Conservation (phyloP, 2,888 invertebrate genomes). For the Chesias legatella region DNA sequence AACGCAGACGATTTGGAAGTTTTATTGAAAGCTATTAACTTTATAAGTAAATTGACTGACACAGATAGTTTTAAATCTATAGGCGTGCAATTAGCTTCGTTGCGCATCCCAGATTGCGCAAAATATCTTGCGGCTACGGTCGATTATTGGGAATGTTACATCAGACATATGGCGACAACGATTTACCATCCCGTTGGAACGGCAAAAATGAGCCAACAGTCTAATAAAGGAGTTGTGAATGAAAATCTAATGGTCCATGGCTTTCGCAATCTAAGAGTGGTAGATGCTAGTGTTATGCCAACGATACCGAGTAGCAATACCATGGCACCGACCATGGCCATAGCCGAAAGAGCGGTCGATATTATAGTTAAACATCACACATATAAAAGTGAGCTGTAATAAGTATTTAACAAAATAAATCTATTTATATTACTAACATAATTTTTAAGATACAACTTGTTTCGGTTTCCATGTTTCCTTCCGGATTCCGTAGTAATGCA, state of each 20-base stretch:
- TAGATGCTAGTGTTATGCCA: conserved; percentile 78
- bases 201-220: conserved; percentile 82
- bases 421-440: too few species aligned
- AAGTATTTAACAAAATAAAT: too few species aligned
- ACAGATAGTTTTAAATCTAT: conserved; percentile 15
- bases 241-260: conserved; percentile 74
- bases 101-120: conserved; percentile 15
- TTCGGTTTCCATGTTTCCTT: too few species aligned
- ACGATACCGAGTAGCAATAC: conserved; percentile 78
- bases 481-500: too few species aligned
- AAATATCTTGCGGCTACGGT: conserved; percentile 45
- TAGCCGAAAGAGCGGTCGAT: conserved; percentile 71
- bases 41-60: conserved; percentile 7
- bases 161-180: conserved; percentile 73
- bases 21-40: conserved; percentile 19
- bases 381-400: conserved; percentile 8
- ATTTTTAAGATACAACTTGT: too few species aligned
- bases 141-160: conserved; percentile 80
- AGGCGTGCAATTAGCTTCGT: conserved; percentile 7
- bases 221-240: conserved; percentile 76
- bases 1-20: conserved; percentile 19
- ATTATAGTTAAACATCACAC: conserved; percentile 43
- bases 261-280: conserved; percentile 70
- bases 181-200: conserved; percentile 86
- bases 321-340: conserved; percentile 75